Conservation (phyloP, 1,140 invertebrate species). For the Brachionus manjavacas region DNA sequence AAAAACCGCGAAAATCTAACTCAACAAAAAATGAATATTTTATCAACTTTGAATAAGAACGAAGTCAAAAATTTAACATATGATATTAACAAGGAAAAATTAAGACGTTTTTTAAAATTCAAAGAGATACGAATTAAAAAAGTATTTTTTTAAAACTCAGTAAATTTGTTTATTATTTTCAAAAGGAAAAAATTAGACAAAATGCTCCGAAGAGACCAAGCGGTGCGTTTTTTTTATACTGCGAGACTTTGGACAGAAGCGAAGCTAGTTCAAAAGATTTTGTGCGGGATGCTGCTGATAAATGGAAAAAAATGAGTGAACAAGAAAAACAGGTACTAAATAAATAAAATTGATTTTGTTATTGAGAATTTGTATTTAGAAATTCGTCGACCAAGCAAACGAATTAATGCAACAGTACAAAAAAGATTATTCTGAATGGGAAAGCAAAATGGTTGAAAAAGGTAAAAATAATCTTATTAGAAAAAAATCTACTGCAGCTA, state of each 20-base stretch:
- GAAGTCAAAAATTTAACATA: not conserved
- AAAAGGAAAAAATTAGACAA: not conserved
- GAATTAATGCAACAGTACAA: not conserved
- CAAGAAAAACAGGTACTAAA: slow-evolving; percentile 32
- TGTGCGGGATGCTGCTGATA: not conserved
- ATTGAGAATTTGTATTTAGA: not conserved
- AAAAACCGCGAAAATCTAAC: not conserved
- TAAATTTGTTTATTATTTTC: not conserved
- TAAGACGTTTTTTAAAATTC: not conserved
- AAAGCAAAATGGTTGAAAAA: slow-evolving; percentile 14
- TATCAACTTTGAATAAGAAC: not conserved
- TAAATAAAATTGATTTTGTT: not conserved
- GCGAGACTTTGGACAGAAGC: not conserved
- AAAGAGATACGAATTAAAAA: not conserved
- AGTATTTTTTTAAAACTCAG: not conserved
- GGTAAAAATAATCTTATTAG: not conserved
- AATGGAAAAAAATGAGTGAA: slow-evolving; percentile 7
- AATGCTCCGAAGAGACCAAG: slow-evolving; percentile 15
- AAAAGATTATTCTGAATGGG: not conserved
- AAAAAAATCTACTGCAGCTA: not conserved
- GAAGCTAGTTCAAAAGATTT: not conserved
- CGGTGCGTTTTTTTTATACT: slow-evolving; percentile 16
- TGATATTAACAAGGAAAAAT: not conserved
- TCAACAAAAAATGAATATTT: not conserved
- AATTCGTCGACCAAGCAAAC: not conserved